Percentiles rank a stretch among this genome's conserved stretches.
These are phyloP conservation scores for Andrena chrysosceles DNA, from an alignment of 2,888 invertebrate genomes.

Conservation along the genomic window DNA sequence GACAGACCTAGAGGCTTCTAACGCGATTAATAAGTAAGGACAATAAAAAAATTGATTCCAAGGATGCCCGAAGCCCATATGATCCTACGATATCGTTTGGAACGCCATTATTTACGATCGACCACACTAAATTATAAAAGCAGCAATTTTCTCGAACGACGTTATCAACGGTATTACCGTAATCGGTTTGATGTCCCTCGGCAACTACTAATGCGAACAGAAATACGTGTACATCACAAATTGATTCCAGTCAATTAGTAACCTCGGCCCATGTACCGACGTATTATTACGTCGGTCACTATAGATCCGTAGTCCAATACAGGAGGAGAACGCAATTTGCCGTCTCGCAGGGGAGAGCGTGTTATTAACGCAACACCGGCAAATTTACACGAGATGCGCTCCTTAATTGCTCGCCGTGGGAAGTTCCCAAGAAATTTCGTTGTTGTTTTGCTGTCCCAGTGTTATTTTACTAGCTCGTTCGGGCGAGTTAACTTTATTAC, in stretches of 20 bases:
- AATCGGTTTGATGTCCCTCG: conserved; percentile 35
- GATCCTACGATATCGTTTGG: background rate
- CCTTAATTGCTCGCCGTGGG: conserved; percentile 10
- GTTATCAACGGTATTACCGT: conserved; percentile 25
- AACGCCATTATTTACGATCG: background rate
- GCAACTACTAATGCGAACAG: conserved; percentile 54
- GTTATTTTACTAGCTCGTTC: conserved; percentile 9
- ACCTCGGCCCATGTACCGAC: conserved; percentile 32
- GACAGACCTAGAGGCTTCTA: background rate
- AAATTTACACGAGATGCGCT: conserved; percentile 25
- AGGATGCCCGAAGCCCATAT: background rate
- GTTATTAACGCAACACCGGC: conserved; percentile 29
- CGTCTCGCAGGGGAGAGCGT: background rate
- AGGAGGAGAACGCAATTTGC: conserved; percentile 27
- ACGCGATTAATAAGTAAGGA: conserved; percentile 11
- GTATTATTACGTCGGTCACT: conserved; percentile 48
- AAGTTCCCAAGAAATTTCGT: conserved; percentile 11
- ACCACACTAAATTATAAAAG: conserved; percentile 5
- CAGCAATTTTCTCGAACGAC: conserved; percentile 11
- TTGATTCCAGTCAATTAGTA: conserved; percentile 58
- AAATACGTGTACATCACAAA: conserved; percentile 52
- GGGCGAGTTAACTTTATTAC: conserved; percentile 24
- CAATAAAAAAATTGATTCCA: conserved; percentile 6
- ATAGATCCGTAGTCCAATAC: conserved; percentile 42
- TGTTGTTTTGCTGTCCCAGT: conserved; percentile 20